Evolutionary conservation across 2,797 vertebrate species (phyloP), one percentile per base, ranked within the genome.

Genomic region (Micropoecilia bifurca): DNA sequence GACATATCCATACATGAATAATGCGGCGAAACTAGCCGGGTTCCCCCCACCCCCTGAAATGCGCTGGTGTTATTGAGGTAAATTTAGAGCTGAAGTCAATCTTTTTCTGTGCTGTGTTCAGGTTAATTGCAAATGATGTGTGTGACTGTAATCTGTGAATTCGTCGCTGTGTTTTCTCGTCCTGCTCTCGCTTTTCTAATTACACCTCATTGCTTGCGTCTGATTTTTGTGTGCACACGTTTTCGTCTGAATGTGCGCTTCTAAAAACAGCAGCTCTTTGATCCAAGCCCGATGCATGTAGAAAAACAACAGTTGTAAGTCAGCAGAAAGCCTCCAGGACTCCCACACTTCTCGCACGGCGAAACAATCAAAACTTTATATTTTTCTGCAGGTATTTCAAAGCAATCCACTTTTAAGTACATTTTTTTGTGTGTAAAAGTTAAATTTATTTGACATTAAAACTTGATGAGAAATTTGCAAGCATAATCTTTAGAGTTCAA

Each of bases 101-200:
- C 63, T 50, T 86, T 88, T 78, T 91, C 91, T 94, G 92, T 73
- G 66, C 84, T 90, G 77, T 90, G 85, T 94, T 91, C 77, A 81
- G 47, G 53, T 87, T 88, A 93, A 94, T 92, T 91, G 81, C 78
- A 87, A 79, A 88, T 88, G 94, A 91, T 85, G 36, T 88, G 85
- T 84, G 81, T 71, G 86, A 90, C 91, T 84, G 77, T 90, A 86
- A 85, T 91, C 87, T 87, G 85, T 93, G 88, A 95, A 94, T 92
- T 92, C 91, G 90, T 87, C 80, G 86, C 81, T 87, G 89, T 89
- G 88, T 91, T 93, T 93, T 92, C 85, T 91, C 89, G 85, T 55
- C 74, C 89, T 86, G 82, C 85, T 93, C 90, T 88, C 33, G 90
- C 92, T 88, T 92, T 87, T 83, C 79, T 91, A 93, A 95, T 94